A percentile compares a stretch with the other conserved stretches of the same genome.
phyloP scores from a whole-genome alignment of 2,888 invertebrate species.

The Pediacus dermestoides region DNA sequence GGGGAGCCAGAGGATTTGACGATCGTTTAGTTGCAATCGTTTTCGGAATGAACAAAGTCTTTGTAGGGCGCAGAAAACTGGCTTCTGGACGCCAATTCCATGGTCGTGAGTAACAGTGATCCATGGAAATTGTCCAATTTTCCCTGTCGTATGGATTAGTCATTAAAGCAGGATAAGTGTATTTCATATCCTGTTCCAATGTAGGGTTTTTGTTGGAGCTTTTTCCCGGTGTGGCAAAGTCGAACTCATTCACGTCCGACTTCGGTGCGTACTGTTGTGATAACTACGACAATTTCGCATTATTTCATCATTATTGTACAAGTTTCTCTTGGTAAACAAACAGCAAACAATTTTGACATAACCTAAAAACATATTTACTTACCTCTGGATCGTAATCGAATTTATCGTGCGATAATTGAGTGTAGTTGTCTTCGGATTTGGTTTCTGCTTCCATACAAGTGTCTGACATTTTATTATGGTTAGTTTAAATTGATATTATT shows the following conservation, averaged over 20 bases:
- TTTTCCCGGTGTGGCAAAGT: slow-evolving; percentile 1
- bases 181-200: slow-evolving; percentile 18
- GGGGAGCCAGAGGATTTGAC: slow-evolving; percentile 29
- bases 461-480: too few species aligned
- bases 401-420: too few species aligned
- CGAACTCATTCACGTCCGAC: slow-evolving; percentile 1
- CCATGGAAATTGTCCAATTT: slow-evolving; percentile 53
- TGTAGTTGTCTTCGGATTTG: too few species aligned
- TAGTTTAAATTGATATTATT: too few species aligned
- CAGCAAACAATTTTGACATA: neutral
- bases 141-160: slow-evolving; percentile 33
- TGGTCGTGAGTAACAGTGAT: slow-evolving; percentile 72
- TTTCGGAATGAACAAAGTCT: slow-evolving; percentile 52
- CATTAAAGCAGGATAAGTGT: slow-evolving; percentile 30
- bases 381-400: too few species aligned
- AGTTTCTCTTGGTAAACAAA: slow-evolving; percentile 2
- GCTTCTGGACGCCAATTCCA: slow-evolving; percentile 66
- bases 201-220: neutral
- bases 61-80: slow-evolving; percentile 58
- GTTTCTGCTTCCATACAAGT: too few species aligned
- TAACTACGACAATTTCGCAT: too few species aligned
- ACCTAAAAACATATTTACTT: neutral
- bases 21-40: slow-evolving; percentile 26
- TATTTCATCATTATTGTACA: too few species aligned
- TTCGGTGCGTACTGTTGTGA: neutral